Base-by-base conservation (phyloP, 1,140 invertebrate species). In the Samia ricini region DNA sequence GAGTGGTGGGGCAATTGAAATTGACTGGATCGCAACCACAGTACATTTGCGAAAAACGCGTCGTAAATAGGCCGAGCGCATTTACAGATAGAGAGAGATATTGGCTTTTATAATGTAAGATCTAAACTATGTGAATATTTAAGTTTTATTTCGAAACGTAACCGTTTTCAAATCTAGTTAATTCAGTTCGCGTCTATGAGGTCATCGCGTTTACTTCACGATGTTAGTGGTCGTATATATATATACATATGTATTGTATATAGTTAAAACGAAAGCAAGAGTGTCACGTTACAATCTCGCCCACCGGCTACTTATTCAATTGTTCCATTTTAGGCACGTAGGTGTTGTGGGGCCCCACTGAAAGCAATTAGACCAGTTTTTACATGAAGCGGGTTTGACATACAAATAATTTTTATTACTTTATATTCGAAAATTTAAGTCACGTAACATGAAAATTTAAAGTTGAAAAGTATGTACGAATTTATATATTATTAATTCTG, bases 281-380 rank as follows among this genome's bases (percentile, higher is more conserved):
- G 63, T 66, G 20, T 24, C 56, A 33, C 51, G n/a, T 24, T 42
- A 26, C 4, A 10, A 23, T 58, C 15, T 36, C 57, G 55, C 66
- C 61, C 58, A 63, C 66, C 4, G 15, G 21, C 56, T 56, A 60
- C 52, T 63, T 68, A 61, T 71, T 67, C 64, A 71, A 70, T 67
- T 71, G 64, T 64, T 57, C 50, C 26, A 58, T 66, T 64, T 64
- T 50, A 58, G 29, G 50, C 21, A 60, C 57, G 52, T 52, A 24
- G 54, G 42, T 36, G 36, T 60, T 33, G 52, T 61, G 26, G 24
- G 33, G 64, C 42, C 36, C 7, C 29, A 60, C n/a, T 42, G 48
- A 36, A 26, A 61, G 64, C 54, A 26, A 22, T 8, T 19, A 5
- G 18, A 42, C 33, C 33, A 15, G 33, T 42, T 42, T 15, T 42